Conservation (phyloP, 2,113 vertebrate genomes). For the Notarius lentiginosus region DNA sequence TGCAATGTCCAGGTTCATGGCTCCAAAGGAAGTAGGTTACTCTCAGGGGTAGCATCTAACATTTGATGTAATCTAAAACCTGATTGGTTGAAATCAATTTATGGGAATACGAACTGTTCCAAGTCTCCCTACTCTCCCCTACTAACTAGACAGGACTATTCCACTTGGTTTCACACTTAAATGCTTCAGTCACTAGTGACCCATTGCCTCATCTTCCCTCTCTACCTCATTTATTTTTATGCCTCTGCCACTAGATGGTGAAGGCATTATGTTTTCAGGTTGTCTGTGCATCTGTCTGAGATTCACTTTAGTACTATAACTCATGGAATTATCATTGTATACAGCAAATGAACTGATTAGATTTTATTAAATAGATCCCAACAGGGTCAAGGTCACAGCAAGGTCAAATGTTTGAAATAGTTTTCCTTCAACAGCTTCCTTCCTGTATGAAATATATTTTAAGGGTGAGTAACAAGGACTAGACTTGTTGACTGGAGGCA, state of each 20-base stretch:
- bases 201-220: neutral
- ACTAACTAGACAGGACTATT: neutral
- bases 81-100: too few relatives aligned
- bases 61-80: too few relatives aligned
- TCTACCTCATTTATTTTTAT: neutral
- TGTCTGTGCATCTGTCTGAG: neutral
- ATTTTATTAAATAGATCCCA: neutral
- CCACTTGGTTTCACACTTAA: neutral
- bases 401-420: too few relatives aligned
- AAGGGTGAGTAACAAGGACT: too few relatives aligned
- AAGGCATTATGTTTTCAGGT: neutral
- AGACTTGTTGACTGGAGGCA: neutral
- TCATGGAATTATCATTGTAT: neutral
- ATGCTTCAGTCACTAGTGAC: neutral
- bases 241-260: neutral
- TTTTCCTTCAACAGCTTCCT: too few relatives aligned
- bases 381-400: neutral
- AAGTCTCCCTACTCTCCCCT: too few relatives aligned
- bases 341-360: neutral
- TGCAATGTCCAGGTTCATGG: too few relatives aligned
- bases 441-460: too few relatives aligned
- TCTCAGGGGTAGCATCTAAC: too few relatives aligned
- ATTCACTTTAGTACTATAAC: neutral
- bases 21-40: too few relatives aligned
- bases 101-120: too few relatives aligned